Percentiles rank a stretch among this genome's conserved stretches.
Conservation (phyloP, 2,113 vertebrate species). For the Megaleporinus macrocephalus region DNA sequence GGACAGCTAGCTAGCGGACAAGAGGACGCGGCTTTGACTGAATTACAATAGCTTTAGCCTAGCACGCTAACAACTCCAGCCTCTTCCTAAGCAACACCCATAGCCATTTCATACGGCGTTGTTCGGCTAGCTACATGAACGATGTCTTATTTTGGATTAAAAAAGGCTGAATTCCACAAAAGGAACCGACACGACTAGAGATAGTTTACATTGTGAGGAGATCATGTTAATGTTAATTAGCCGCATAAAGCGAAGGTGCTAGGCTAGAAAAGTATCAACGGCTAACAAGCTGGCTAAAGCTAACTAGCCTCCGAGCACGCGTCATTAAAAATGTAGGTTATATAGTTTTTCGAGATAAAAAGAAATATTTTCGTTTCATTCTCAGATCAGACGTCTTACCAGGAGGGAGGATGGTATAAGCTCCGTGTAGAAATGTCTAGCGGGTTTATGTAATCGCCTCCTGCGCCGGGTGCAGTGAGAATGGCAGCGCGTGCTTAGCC, state of each 20-base stretch:
- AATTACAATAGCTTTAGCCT: neutral
- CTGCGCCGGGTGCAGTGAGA: conserved; percentile 47
- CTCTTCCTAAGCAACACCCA: too few relatives aligned
- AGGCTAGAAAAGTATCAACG: neutral
- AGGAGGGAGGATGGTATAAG: conserved; percentile 58
- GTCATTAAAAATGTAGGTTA: neutral
- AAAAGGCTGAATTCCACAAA: too few relatives aligned
- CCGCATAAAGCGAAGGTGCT: neutral
- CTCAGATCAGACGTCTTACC: conserved; percentile 59
- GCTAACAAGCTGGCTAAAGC: neutral
- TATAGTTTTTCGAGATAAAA: neutral
- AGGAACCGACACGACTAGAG: too few relatives aligned
- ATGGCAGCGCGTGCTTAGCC: conserved; percentile 71
- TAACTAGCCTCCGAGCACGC: neutral
- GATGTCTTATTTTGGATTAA: too few relatives aligned
- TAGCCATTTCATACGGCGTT: too few relatives aligned
- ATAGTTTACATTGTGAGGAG: too few relatives aligned
- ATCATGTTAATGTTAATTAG: too few relatives aligned
- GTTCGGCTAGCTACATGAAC: too few relatives aligned
- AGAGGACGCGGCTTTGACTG: too few relatives aligned
- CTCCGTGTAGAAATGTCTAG: conserved; percentile 32
- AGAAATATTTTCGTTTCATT: neutral
- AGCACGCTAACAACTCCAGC: neutral
- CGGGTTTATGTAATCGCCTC: conserved; percentile 62
- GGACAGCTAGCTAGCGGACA: neutral